Base-by-base conservation (phyloP, 2,888 invertebrate genomes). In the Hydriomena furcata region DNA sequence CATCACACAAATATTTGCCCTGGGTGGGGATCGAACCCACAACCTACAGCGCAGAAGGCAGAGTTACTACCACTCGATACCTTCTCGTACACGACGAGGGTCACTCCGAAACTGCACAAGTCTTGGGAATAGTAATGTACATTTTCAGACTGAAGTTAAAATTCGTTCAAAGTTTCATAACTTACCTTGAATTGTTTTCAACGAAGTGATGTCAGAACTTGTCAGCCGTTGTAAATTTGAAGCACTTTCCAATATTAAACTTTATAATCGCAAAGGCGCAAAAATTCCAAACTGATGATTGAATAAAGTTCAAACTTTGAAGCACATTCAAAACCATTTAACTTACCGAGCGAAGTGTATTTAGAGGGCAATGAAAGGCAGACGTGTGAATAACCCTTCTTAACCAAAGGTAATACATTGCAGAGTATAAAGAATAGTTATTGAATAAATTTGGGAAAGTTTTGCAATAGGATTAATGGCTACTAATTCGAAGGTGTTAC, bases 241-340 rank as follows among this genome's bases (percentile, higher is more conserved):
- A 17, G 17, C 17, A 17, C 2, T 45, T 48, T 51, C 32, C 30
- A 41, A 51, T 45, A n/a, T 48, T 37, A 12, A 48, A 52, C 48
- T 40, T 41, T 48, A 38, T 32, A 44, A 34, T 24, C 45, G 28
- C 41, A 20, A 12, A 40, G 11, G 35, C 23, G 41, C 42, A 47
- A 50, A 50, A 50, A 43, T 49, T 13, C n/a, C 24, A 36, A 41
- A 30, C 40, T 41, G 32, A 44, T 60, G 54, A 52, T 60, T 57
- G 52, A 60, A 57, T 60, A 57, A 57, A 45, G 54, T 48, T 55
- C 43, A 51, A 55, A 57, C 38, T 60, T 55, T 48, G 38, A 43
- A 53, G 45, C 49, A 55, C 51, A 58, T 55, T 58, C 44, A 57
- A 55, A 55, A 36, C 55, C 55, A 52, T 55, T 57, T 54, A 58